phyloP scores from a whole-genome alignment of 2,888 invertebrate genomes.

The Meteorus cinctellus region DNA sequence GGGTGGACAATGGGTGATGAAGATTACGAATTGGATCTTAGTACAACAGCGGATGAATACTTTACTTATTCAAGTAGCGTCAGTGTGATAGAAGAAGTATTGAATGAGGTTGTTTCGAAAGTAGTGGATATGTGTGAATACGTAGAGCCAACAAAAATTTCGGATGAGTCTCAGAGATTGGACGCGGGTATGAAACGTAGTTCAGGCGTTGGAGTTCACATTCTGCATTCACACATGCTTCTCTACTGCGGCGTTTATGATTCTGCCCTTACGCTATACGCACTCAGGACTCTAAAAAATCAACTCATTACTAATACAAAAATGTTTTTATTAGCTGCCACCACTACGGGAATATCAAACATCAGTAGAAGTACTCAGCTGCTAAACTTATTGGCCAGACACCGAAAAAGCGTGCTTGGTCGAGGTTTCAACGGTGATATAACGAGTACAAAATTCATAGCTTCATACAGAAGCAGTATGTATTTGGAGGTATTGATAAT shows the following conservation, averaged over 20 bases:
- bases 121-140: slow-evolving; percentile 70
- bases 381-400: slow-evolving; percentile 80
- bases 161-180: slow-evolving; percentile 63
- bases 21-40: slow-evolving; percentile 75
- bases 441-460: slow-evolving; percentile 78
- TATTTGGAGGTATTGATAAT: slow-evolving; percentile 86
- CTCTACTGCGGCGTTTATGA: slow-evolving; percentile 88
- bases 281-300: slow-evolving; percentile 83
- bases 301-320: slow-evolving; percentile 82
- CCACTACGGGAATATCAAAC: slow-evolving; percentile 82
- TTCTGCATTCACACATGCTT: slow-evolving; percentile 88
- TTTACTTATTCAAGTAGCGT: slow-evolving; percentile 75
- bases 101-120: slow-evolving; percentile 77
- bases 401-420: slow-evolving; percentile 86
- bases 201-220: slow-evolving; percentile 77
- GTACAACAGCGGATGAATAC: slow-evolving; percentile 81
- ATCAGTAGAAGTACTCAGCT: slow-evolving; percentile 76
- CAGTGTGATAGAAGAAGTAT: slow-evolving; percentile 76
- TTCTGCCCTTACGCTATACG: slow-evolving; percentile 82
- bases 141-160: slow-evolving; percentile 60
- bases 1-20: slow-evolving; percentile 76
- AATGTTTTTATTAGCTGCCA: slow-evolving; percentile 83
- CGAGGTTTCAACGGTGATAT: slow-evolving; percentile 80
- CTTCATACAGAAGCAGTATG: slow-evolving; percentile 84
- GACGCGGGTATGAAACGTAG: slow-evolving; percentile 63